Evolutionary conservation across 2,113 vertebrate genomes (phyloP), one percentile per base, ranked within the genome.

Genomic region (Acrocephalus arundinaceus): DNA sequence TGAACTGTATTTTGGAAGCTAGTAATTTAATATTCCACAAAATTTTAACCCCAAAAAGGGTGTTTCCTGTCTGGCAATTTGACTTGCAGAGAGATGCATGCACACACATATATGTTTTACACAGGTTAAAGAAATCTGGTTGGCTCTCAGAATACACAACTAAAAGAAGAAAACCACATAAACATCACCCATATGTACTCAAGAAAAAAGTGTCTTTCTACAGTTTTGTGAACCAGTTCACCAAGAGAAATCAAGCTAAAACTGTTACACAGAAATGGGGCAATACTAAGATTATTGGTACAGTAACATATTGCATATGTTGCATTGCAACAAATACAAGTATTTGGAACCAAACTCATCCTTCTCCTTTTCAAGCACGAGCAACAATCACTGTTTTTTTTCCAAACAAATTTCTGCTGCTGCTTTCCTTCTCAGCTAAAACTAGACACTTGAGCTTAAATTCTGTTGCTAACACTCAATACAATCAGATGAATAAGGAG

Each of bases 171-270:
- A 93, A 75, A 49, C 1, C 3, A 21, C 27, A 84, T 37, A 59
- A 70, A 75, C 6, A 55, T 58, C 49, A 70, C 5, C 10, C 19
- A 37, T 46, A 75, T 9, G 17, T 90, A 81, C 45, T 68, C 20
- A 13, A 67, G 68, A 13, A 1, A 35, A 87, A 72, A 23, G 5
- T 20, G 30, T 0, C 19, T 92, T 96, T 79, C 78, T 68, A 66
- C 39, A 49, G 58, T 83, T 96, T 91, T 77, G n/a, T 28, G 78
- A 79, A 75, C 58, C 31, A 70, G n/a, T 48, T 37, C n/a, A 89
- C 41, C 51, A 73, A 33, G 31, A 82, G 41, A 80, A 91, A 94
- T 51, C 27, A 77, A 95, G 96, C 80, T 97, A 94, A 91, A 87
- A 92, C 19, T 54, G 63, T 22, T 30, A 95, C 83, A 90, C 46